These are phyloP conservation scores for Tupaia tana DNA, from an alignment of 2,113 vertebrate genomes.

Conservation along the genomic window DNA sequence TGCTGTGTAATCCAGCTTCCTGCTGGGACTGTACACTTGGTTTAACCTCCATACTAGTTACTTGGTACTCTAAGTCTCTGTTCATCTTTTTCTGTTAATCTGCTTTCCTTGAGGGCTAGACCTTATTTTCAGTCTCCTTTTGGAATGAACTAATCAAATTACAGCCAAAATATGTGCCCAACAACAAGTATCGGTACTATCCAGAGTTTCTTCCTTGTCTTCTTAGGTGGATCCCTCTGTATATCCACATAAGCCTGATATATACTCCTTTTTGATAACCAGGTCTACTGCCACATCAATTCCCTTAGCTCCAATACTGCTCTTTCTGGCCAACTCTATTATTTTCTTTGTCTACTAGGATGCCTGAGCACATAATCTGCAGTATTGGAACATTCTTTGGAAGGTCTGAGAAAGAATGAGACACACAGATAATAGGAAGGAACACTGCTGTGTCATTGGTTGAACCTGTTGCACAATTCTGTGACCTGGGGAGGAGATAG, in stretches of 20 bases:
- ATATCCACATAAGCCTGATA: neutral
- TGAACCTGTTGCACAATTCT: neutral
- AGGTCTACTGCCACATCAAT: neutral
- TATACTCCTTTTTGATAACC: neutral
- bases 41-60: slow-evolving; percentile 21
- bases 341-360: neutral
- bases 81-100: neutral
- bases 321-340: neutral
- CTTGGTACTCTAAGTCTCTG: neutral
- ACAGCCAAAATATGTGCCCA: neutral
- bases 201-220: neutral
- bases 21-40: neutral
- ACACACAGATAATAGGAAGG: slow-evolving; percentile 1
- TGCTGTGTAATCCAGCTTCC: slow-evolving; percentile 36
- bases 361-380: neutral
- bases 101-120: neutral
- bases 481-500: neutral
- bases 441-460: neutral
- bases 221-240: neutral
- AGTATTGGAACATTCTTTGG: neutral
- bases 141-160: neutral
- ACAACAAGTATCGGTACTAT: neutral
- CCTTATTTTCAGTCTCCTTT: slow-evolving; percentile 1
- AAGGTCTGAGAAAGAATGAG: neutral
- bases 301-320: neutral